Conservation (phyloP, 2,888 invertebrate genomes). For the Ceriagrion tenellum region DNA sequence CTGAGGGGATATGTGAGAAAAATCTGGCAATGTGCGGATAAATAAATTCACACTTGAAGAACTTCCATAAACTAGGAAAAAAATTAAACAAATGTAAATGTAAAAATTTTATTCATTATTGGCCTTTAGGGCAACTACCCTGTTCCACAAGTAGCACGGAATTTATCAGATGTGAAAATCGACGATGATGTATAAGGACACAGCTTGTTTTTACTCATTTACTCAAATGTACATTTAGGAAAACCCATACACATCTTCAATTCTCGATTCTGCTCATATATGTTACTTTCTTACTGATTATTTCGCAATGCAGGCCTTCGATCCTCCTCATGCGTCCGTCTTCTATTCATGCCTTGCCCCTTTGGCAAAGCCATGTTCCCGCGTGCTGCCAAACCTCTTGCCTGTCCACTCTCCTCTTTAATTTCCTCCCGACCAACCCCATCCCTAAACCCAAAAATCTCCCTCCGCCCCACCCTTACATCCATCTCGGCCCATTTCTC, state of each 20-base stretch:
- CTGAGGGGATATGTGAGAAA: too few relatives aligned
- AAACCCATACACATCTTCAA: background rate
- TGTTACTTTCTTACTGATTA: background rate
- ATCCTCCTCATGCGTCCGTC: background rate
- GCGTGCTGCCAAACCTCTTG: background rate
- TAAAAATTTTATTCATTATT: too few relatives aligned
- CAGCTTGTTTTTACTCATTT: too few relatives aligned
- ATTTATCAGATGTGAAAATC: too few relatives aligned
- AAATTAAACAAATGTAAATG: too few relatives aligned
- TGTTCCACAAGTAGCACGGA: too few relatives aligned
- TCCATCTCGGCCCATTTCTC: background rate
- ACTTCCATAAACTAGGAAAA: too few relatives aligned
- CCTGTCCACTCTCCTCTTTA: background rate
- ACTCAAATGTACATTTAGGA: too few relatives aligned
- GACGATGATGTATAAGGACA: too few relatives aligned
- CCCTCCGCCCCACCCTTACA: background rate
- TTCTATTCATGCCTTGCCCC: background rate
- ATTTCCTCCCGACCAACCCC: constrained; percentile 26
- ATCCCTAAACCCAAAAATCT: background rate
- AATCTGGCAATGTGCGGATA: too few relatives aligned
- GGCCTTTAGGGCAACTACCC: too few relatives aligned
- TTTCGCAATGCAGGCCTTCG: background rate
- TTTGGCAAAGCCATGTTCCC: background rate
- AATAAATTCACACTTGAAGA: too few relatives aligned
- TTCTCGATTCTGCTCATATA: background rate